Conservation (phyloP, 2,797 vertebrate species). For the Galagoides demidoff region DNA sequence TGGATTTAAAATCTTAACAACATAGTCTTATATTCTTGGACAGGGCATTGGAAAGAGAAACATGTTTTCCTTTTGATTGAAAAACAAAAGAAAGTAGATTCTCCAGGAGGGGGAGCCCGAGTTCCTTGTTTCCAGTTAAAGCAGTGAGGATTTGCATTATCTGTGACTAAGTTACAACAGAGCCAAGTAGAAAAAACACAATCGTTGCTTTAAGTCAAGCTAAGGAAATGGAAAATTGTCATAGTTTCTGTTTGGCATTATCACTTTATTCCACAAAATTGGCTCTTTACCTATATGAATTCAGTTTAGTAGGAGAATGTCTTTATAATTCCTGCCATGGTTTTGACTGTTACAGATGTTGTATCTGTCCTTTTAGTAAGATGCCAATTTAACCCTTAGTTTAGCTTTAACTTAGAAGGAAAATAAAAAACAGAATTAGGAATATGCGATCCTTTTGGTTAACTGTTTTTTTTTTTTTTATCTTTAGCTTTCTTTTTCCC, state of each 20-base stretch:
- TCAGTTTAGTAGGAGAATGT: constrained; percentile 26
- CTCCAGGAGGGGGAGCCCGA: constrained; percentile 62
- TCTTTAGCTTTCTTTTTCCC: background rate
- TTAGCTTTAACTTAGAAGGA: constrained; percentile 45
- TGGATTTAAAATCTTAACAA: background rate
- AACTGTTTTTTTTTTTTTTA: background rate
- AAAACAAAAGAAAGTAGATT: background rate
- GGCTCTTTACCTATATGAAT: constrained; percentile 17
- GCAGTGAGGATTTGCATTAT: background rate
- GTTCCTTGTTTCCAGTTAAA: background rate
- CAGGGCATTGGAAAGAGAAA: background rate
- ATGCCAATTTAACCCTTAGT: background rate
- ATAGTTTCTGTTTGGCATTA: background rate
- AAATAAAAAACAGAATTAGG: constrained; percentile 16
- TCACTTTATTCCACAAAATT: background rate
- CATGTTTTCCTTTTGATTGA: background rate
- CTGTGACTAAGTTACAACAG: background rate
- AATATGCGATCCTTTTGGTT: background rate
- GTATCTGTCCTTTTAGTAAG: background rate
- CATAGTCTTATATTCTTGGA: background rate
- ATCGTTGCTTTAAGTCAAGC: background rate
- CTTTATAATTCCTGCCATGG: background rate
- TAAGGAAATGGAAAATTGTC: background rate
- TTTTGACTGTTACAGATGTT: background rate
- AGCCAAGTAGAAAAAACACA: constrained; percentile 2